Conservation (phyloP, 2,888 invertebrate genomes). For the Alsophila aescularia region DNA sequence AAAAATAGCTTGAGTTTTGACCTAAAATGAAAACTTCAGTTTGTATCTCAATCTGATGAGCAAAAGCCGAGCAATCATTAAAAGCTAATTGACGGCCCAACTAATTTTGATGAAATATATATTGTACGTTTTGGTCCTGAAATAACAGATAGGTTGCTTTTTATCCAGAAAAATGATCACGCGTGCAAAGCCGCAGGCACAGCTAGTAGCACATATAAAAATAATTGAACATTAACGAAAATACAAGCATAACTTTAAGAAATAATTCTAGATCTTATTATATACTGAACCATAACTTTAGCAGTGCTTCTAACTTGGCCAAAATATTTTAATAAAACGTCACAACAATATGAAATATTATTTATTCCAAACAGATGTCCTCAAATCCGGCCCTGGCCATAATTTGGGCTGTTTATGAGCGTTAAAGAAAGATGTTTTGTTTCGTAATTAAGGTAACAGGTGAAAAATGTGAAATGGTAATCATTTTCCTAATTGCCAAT, state of each 20-base stretch:
- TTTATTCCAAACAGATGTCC: constrained; percentile 19
- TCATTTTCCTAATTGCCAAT: constrained; percentile 1
- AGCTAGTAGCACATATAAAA: too few species aligned
- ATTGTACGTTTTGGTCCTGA: too few species aligned
- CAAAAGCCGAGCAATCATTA: too few species aligned
- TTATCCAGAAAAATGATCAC: too few species aligned
- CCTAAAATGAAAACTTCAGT: too few species aligned
- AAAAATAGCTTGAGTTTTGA: too few species aligned
- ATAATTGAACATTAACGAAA: neutral
- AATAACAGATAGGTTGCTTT: too few species aligned
- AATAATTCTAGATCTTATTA: neutral
- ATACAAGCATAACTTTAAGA: neutral
- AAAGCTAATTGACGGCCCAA: too few species aligned
- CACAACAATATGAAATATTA: constrained; percentile 19
- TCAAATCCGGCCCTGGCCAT: constrained; percentile 32
- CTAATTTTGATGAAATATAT: too few species aligned
- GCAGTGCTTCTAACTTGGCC: neutral
- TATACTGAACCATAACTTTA: constrained; percentile 11
- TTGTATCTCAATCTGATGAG: too few species aligned
- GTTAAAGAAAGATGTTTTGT: constrained; percentile 41
- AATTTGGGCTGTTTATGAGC: constrained; percentile 37
- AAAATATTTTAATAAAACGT: neutral
- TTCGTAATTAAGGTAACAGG: constrained; percentile 46
- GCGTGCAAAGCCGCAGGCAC: too few species aligned
- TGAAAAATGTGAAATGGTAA: constrained; percentile 28